These are phyloP conservation scores for Ischnus inquisitorius DNA, from an alignment of 2,888 invertebrate genomes.

Conservation along the genomic window DNA sequence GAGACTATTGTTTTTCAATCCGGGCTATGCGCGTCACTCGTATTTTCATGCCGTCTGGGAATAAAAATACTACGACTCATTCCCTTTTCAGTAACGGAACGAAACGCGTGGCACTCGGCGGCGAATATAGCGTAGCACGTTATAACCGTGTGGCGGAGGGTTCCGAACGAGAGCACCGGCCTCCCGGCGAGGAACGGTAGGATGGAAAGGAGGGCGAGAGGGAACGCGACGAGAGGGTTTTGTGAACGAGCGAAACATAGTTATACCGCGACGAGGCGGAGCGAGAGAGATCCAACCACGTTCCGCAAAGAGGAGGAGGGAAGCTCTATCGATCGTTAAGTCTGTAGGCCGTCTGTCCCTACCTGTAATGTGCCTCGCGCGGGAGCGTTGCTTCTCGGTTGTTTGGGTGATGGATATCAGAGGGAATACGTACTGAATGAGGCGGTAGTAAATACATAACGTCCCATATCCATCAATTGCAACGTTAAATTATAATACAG, in stretches of 20 bases:
- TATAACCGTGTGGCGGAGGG: conserved; percentile 34
- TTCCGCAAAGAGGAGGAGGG: conserved; percentile 69
- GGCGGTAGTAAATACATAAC: background rate
- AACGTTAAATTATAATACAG: background rate
- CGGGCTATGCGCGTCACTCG: background rate
- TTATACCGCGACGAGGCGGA: conserved; percentile 25
- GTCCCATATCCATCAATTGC: background rate
- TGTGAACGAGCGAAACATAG: conserved; percentile 29
- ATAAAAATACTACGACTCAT: conserved; percentile 45
- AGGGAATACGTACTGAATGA: conserved; percentile 25
- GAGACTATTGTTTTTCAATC: conserved; percentile 25
- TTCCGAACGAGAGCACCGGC: conserved; percentile 65
- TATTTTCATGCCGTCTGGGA: conserved; percentile 44
- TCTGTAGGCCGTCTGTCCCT: conserved; percentile 79
- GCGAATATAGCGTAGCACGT: background rate
- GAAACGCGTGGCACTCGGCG: conserved; percentile 1
- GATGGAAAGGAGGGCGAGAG: conserved; percentile 59
- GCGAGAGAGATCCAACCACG: conserved; percentile 35
- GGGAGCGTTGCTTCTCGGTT: conserved; percentile 4
- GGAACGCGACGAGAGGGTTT: conserved; percentile 38
- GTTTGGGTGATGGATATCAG: conserved; percentile 19
- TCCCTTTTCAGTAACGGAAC: conserved; percentile 53
- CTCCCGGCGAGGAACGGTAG: conserved; percentile 43
- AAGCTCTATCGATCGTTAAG: conserved; percentile 82
- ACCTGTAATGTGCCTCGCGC: background rate